These are phyloP conservation scores for Pseudachorutes palmiensis DNA, from an alignment of 1,140 invertebrate species.

Conservation along the genomic window DNA sequence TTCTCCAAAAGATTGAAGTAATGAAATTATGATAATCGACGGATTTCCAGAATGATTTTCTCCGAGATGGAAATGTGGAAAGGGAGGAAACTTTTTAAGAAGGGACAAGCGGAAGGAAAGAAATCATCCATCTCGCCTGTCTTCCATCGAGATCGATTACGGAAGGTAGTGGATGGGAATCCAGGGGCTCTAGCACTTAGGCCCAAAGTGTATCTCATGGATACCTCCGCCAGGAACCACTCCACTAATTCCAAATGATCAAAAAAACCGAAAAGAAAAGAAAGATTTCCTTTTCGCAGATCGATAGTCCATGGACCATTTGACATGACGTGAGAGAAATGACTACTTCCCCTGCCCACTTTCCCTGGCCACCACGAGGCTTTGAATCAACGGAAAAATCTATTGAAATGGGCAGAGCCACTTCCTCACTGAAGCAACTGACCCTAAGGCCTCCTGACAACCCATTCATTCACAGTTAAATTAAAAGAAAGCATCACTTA, in stretches of 20 bases:
- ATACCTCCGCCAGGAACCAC: neutral
- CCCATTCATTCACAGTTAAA: no score
- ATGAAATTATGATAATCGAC: neutral
- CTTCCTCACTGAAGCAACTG: no score
- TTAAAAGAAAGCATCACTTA: no score
- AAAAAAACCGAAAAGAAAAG: constrained; percentile 12
- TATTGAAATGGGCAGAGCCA: no score
- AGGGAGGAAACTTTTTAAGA: neutral
- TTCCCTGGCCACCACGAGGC: neutral
- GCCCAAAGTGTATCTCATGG: no score
- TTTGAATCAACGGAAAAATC: no score
- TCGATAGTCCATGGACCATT: constrained; percentile 35
- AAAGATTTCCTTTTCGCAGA: constrained; percentile 23
- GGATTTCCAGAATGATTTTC: neutral
- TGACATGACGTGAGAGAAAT: constrained; percentile 36
- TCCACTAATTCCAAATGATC: constrained; percentile 28
- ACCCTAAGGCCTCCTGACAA: no score
- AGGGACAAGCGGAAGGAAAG: neutral
- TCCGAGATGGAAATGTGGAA: neutral
- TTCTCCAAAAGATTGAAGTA: neutral
- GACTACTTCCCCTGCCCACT: neutral
- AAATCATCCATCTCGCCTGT: neutral
- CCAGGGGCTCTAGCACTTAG: no score
- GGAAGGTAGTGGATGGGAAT: no score
- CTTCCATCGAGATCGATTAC: neutral